Evolutionary conservation across 2,113 vertebrate species (phyloP).

Genomic region (Zeus faber): DNA sequence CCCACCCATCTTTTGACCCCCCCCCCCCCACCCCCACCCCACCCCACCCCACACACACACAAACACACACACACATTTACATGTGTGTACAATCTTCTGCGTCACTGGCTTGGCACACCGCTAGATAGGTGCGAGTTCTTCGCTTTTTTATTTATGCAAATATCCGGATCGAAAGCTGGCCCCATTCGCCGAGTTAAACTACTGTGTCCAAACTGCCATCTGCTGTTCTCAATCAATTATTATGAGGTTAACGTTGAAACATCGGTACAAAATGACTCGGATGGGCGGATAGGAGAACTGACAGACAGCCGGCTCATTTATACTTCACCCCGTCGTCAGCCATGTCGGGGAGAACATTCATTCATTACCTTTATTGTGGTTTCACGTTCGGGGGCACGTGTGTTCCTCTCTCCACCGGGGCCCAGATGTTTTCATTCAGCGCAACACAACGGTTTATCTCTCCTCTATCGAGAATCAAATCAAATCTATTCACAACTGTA

Average conservation of each 20-base stretch:
- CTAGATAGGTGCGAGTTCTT: too few relatives aligned
- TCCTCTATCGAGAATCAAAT: conserved; percentile 57
- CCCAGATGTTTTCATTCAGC: conserved; percentile 26
- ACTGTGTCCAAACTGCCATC: too few relatives aligned
- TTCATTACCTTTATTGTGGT: conserved; percentile 20
- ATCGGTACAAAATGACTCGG: too few relatives aligned
- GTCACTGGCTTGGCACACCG: too few relatives aligned
- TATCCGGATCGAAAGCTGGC: too few relatives aligned
- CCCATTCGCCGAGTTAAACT: too few relatives aligned
- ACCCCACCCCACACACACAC: conserved; percentile 16
- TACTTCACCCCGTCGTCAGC: conserved; percentile 28
- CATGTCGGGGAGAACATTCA: conserved; percentile 10
- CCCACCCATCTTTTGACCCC: conserved; percentile 15
- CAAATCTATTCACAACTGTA: conserved; percentile 63
- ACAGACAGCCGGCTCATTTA: conserved; percentile 45
- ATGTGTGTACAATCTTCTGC: too few relatives aligned
- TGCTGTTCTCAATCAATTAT: too few relatives aligned
- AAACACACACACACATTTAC: not conserved
- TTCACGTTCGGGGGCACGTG: not conserved
- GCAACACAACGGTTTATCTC: conserved; percentile 41
- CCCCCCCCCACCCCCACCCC: conserved; percentile 9
- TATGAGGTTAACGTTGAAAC: too few relatives aligned
- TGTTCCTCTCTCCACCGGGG: conserved; percentile 20
- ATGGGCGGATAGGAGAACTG: conserved; percentile 30
- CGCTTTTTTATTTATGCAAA: too few relatives aligned